phyloP scores from a whole-genome alignment of 2,888 invertebrate genomes.

The Rotaria socialis region DNA sequence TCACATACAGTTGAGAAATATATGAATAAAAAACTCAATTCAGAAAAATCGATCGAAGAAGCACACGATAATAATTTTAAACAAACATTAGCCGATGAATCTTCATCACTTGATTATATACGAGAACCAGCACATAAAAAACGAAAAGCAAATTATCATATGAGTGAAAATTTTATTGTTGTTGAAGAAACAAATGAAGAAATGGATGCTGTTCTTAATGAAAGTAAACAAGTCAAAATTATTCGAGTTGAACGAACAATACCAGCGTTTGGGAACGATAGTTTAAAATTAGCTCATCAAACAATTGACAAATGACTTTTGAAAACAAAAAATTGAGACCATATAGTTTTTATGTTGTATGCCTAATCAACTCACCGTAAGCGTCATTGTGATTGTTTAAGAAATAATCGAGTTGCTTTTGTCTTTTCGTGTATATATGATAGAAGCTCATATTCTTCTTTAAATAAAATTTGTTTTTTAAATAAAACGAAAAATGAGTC shows the following conservation, averaged over 20 bases:
- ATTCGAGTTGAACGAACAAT: background rate
- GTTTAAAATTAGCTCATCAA: background rate
- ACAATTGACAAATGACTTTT: background rate
- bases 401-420: too few relatives aligned
- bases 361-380: too few relatives aligned
- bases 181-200: background rate
- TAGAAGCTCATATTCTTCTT: too few relatives aligned
- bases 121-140: background rate
- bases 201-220: background rate
- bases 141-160: background rate
- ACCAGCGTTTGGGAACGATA: background rate
- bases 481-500: too few relatives aligned
- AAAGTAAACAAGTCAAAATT: background rate
- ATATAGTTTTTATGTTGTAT: too few relatives aligned
- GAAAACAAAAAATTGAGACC: background rate
- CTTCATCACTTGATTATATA: background rate
- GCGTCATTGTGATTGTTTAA: too few relatives aligned
- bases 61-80: background rate
- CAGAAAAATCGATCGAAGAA: background rate
- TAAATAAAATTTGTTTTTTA: too few relatives aligned
- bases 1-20: background rate
- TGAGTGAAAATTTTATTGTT: slow-evolving; percentile 1
- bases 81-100: background rate
- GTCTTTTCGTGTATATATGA: too few relatives aligned
- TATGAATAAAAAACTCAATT: slow-evolving; percentile 9